These are phyloP conservation scores for Contarinia nasturtii DNA, from an alignment of 1,140 invertebrate species.

Conservation along the genomic window DNA sequence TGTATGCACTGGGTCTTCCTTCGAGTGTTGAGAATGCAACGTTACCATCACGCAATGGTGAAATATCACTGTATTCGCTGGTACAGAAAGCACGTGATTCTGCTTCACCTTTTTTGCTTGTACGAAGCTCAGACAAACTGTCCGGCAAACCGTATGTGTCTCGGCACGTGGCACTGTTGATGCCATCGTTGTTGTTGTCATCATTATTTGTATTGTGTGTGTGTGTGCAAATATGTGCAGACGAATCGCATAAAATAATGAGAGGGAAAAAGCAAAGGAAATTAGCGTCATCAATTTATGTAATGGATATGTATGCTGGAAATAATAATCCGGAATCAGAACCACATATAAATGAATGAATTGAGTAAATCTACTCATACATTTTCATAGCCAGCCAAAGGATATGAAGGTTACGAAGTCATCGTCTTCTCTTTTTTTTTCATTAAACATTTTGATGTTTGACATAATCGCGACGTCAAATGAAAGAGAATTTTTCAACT, in stretches of 20 bases:
- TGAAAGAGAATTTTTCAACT: too few relatives aligned
- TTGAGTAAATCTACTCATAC: conserved; percentile 2
- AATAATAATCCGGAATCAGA: neutral
- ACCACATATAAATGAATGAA: neutral
- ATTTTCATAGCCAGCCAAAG: conserved; percentile 5
- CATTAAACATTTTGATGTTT: too few relatives aligned
- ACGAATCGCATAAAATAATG: too few relatives aligned
- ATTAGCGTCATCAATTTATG: conserved; percentile 2
- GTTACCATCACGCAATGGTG: conserved; percentile 83
- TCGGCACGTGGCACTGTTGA: conserved; percentile 62
- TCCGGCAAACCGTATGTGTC: conserved; percentile 76
- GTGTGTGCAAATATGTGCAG: too few relatives aligned
- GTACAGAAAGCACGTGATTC: conserved; percentile 85
- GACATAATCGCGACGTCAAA: too few relatives aligned
- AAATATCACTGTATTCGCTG: conserved; percentile 93
- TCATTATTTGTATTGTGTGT: neutral
- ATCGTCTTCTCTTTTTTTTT: too few relatives aligned
- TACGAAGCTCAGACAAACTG: conserved; percentile 31
- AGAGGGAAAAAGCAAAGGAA: conserved; percentile 2
- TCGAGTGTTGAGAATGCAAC: conserved; percentile 93
- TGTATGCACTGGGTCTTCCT: conserved; percentile 75
- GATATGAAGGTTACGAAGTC: neutral
- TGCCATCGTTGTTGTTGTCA: neutral
- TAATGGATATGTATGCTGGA: too few relatives aligned
- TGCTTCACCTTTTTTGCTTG: conserved; percentile 37